Conservation (phyloP, 2,888 invertebrate species). For the Shargacucullia verbasci region DNA sequence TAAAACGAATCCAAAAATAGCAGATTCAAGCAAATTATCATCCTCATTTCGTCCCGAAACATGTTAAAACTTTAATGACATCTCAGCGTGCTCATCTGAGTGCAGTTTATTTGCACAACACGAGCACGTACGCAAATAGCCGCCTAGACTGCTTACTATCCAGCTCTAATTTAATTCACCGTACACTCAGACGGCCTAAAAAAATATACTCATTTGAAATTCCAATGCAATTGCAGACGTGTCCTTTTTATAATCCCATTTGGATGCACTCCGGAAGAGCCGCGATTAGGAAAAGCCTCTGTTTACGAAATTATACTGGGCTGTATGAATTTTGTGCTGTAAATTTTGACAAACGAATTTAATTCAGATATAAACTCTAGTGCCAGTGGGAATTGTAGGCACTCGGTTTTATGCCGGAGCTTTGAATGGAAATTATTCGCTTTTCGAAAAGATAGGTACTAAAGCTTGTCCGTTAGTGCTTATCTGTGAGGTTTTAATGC, state of each 20-base stretch:
- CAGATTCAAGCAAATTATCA: constrained; percentile 28
- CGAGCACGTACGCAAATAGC: constrained; percentile 71
- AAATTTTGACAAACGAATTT: constrained; percentile 53
- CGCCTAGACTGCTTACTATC: constrained; percentile 68
- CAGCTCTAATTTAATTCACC: constrained; percentile 80
- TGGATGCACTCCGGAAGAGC: constrained; percentile 70
- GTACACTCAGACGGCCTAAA: constrained; percentile 82
- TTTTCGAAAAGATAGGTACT: constrained; percentile 36
- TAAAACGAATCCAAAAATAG: too few relatives aligned
- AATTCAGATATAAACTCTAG: constrained; percentile 56
- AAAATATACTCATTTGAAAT: constrained; percentile 85
- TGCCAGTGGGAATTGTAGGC: constrained; percentile 28
- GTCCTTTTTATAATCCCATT: constrained; percentile 81
- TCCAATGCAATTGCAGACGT: constrained; percentile 80
- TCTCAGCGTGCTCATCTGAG: constrained; percentile 33
- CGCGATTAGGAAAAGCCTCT: constrained; percentile 63
- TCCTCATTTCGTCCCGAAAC: constrained; percentile 18
- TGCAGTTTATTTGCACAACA: constrained; percentile 44
- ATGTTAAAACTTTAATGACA: constrained; percentile 43
- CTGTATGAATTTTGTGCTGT: constrained; percentile 46
- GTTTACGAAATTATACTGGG: constrained; percentile 62
- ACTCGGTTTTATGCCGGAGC: constrained; percentile 34
- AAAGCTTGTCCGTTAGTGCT: constrained; percentile 9
- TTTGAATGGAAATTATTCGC: constrained; percentile 38
- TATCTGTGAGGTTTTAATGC: constrained; percentile 11